Evolutionary conservation across 2,797 vertebrate species (phyloP), one percentile per base, ranked within the genome.

Genomic region (Eulemur coronatus): DNA sequence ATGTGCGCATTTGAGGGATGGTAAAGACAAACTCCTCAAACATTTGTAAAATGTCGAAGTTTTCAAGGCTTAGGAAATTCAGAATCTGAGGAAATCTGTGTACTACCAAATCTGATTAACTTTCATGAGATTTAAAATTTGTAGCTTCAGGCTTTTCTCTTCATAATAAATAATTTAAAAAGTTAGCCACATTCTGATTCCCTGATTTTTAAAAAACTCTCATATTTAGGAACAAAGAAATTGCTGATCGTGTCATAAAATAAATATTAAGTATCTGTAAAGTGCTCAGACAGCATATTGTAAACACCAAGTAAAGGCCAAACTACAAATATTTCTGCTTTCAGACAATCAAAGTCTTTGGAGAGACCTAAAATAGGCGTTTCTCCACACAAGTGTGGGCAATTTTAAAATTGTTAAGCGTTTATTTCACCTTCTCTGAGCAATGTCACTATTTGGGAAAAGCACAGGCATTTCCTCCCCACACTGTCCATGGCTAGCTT

Each of bases 61-160:
- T 91, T 80, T 67, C 41, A 41, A 80, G 43, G 89, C 59, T 96
- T 94, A 90, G 65, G 52, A 73, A 92, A 93, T 59, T 94, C 92
- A 89, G 46, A 87, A 73, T 95, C 86, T 65, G 41, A 92, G 70
- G 81, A 91, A 93, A 80, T 75, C 93, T 84, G 80, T 28, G 69
- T n/a, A 85, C 92, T 94, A 92, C 76, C 65, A 84, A 94, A 88
- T 93, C 24, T 91, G 82, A 91, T 95, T 72, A 95, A 84, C 82
- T 94, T 93, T 85, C 57, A 80, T 70, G 87, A 97, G 75, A 96
- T 82, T 96, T 73, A 91, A 84, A 96, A 95, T 92, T 91, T 91
- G 95, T 46, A 82, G 92, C 89, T 96, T 94, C 59, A 48, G 85
- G 63, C 72, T 96, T 94, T 97, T 94, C 91, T 91, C 57, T 89